phyloP scores from a whole-genome alignment of 2,888 invertebrate genomes.

The Patella ulyssiponensis region DNA sequence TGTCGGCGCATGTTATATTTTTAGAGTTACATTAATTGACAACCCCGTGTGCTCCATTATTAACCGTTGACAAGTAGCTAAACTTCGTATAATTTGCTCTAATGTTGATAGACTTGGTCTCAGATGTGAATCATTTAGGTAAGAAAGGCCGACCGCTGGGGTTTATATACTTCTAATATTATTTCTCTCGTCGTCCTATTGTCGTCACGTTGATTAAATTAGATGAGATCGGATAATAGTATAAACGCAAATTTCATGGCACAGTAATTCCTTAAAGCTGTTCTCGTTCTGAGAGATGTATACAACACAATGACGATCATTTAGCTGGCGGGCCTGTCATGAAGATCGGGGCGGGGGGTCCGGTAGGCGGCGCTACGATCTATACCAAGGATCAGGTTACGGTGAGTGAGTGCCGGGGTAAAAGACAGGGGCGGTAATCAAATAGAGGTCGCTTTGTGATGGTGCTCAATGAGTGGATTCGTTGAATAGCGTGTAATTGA shows the following conservation, averaged over 20 bases:
- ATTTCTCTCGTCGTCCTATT: conserved; percentile 16
- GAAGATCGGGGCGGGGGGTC: conserved; percentile 16
- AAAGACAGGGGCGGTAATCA: conserved; percentile 10
- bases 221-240: conserved; percentile 39
- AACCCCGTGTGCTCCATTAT: too few relatives aligned
- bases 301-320: conserved; percentile 35
- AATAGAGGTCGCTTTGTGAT: conserved; percentile 15
- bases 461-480: not conserved
- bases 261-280: conserved; percentile 35
- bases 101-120: not conserved
- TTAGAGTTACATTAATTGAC: too few relatives aligned
- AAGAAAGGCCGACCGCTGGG: conserved; percentile 18
- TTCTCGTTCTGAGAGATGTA: conserved; percentile 24
- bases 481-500: not conserved
- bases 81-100: too few relatives aligned
- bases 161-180: conserved; percentile 15
- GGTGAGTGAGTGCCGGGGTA: conserved; percentile 22
- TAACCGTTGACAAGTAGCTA: too few relatives aligned
- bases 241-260: conserved; percentile 37
- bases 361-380: conserved; percentile 28
- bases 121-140: conserved; percentile 14
- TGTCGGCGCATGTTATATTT: too few relatives aligned
- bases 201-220: conserved; percentile 40
- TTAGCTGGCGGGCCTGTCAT: conserved; percentile 24
- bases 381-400: conserved; percentile 35